These are phyloP conservation scores for Drosophila pseudotalamancana DNA, from an alignment of 2,888 invertebrate genomes.

Conservation along the genomic window DNA sequence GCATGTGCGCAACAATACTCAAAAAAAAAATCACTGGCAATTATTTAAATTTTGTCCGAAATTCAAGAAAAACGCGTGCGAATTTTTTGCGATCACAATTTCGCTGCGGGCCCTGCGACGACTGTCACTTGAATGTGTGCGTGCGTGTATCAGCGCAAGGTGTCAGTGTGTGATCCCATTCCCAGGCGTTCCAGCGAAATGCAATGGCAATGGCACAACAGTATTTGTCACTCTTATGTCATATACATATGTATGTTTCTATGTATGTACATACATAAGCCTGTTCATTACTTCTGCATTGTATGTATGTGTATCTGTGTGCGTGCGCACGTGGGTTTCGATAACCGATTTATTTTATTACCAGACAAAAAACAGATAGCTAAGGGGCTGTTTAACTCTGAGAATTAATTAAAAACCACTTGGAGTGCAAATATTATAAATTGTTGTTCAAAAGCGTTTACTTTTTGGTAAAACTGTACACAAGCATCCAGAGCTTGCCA, in stretches of 20 bases:
- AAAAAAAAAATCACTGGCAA: slow-evolving; percentile 3
- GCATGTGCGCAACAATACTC: slow-evolving; percentile 13
- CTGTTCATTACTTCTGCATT: neutral
- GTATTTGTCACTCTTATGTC: slow-evolving; percentile 35
- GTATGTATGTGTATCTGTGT: slow-evolving; percentile 17
- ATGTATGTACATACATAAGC: neutral
- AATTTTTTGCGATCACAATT: slow-evolving; percentile 47
- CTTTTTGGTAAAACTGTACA: neutral
- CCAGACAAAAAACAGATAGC: neutral
- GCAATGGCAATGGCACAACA: slow-evolving; percentile 39
- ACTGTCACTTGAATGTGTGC: slow-evolving; percentile 17
- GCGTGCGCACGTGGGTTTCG: slow-evolving; percentile 45
- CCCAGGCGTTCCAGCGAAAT: slow-evolving; percentile 38
- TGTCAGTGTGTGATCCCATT: slow-evolving; percentile 14
- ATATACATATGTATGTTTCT: slow-evolving; percentile 5
- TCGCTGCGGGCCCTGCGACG: slow-evolving; percentile 32
- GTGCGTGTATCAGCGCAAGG: slow-evolving; percentile 7
- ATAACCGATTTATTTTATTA: slow-evolving; percentile 26
- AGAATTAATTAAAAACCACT: neutral
- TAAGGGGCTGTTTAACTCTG: neutral
- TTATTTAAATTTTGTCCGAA: slow-evolving; percentile 14
- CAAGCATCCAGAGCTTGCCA: neutral
- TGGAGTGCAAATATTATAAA: neutral
- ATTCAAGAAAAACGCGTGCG: slow-evolving; percentile 26
- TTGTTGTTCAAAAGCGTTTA: neutral